phyloP scores from a whole-genome alignment of 2,797 vertebrate genomes.

The Ambastaia sidthimunki region DNA sequence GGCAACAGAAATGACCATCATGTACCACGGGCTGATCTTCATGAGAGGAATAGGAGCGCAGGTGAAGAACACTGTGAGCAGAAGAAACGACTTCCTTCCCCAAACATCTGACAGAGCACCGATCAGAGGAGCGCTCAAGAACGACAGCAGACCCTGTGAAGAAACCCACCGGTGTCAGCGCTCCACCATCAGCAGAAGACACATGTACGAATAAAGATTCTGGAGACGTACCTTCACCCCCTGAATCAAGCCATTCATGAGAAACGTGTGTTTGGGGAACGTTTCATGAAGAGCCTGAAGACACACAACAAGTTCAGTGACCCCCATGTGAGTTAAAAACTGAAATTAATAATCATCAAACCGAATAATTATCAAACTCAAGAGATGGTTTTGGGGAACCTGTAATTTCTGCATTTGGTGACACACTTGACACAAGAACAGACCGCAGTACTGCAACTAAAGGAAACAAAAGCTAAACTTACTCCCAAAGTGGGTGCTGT shows the following conservation, averaged over 20 bases:
- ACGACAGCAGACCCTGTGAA: constrained; percentile 82
- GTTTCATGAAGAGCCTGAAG: constrained; percentile 85
- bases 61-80: constrained; percentile 89
- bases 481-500: constrained; percentile 88
- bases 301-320: neutral
- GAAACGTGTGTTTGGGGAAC: constrained; percentile 88
- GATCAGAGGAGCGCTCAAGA: constrained; percentile 87
- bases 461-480: constrained; percentile 56
- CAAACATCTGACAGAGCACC: constrained; percentile 88
- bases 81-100: constrained; percentile 87
- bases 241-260: constrained; percentile 90
- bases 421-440: no score
- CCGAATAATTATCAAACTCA: neutral
- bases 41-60: constrained; percentile 87
- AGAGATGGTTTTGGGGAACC: no score
- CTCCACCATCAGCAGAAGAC: neutral
- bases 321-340: neutral
- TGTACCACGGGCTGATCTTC: constrained; percentile 87
- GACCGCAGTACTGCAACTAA: neutral
- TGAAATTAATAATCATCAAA: neutral
- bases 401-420: no score
- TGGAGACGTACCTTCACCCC: constrained; percentile 83
- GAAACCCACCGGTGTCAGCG: neutral
- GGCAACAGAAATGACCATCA: no score
- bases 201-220: neutral